Percentiles rank a stretch among this genome's conserved stretches.
Evolutionary conservation across 2,113 vertebrate species (phyloP).

Genomic region (Tichodroma muraria): DNA sequence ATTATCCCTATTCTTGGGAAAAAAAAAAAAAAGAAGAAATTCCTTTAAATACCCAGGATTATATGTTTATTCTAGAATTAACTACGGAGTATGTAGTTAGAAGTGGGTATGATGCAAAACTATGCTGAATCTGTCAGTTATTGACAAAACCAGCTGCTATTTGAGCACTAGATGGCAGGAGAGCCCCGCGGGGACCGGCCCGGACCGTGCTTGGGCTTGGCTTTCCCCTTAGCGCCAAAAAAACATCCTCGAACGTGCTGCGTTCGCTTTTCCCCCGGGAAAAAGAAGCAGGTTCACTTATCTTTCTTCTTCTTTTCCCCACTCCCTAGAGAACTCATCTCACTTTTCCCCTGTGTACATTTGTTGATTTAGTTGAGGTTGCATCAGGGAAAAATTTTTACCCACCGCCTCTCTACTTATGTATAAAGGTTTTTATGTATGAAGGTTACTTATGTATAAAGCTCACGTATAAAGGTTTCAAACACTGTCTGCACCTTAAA

Average conservation of each 20-base stretch:
- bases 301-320: too few species aligned
- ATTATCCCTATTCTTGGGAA: too few species aligned
- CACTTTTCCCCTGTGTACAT: fast-evolving
- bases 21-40: not conserved
- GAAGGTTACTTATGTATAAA: too few species aligned
- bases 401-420: not conserved
- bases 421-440: too few species aligned
- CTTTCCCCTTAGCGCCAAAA: not conserved
- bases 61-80: not conserved
- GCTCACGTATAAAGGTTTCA: not conserved
- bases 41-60: too few species aligned
- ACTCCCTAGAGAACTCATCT: not conserved
- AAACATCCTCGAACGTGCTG: fast-evolving
- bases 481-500: not conserved
- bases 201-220: too few species aligned
- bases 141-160: not conserved
- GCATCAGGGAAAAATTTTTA: not conserved
- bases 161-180: slow-evolving; percentile 57
- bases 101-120: not conserved
- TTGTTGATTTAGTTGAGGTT: not conserved
- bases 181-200: not conserved
- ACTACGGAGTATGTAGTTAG: too few species aligned
- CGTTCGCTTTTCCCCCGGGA: not conserved
- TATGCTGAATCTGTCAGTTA: fast-evolving
- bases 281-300: too few species aligned